These are phyloP conservation scores for Epinotia demarniana DNA, from an alignment of 2,888 invertebrate species.

Conservation along the genomic window DNA sequence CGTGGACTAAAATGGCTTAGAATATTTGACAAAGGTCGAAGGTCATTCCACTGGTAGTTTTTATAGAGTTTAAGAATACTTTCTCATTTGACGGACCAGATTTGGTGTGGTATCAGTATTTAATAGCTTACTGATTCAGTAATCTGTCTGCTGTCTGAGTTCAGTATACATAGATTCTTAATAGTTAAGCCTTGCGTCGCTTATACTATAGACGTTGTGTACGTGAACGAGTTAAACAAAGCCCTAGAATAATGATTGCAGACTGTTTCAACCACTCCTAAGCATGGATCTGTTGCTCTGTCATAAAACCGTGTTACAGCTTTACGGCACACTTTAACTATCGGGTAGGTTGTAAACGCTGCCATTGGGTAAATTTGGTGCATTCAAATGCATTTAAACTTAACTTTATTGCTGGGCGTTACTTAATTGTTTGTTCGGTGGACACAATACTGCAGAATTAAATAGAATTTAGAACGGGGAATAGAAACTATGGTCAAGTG, in stretches of 20 bases:
- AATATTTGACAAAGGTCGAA: too few species aligned
- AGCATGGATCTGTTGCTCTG: background rate
- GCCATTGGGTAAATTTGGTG: slow-evolving; percentile 18
- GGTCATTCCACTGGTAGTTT: too few species aligned
- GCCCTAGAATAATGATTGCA: background rate
- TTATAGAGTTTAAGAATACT: too few species aligned
- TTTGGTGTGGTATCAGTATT: too few species aligned
- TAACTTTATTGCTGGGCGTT: slow-evolving; percentile 8
- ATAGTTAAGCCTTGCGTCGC: too few species aligned
- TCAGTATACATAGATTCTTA: too few species aligned
- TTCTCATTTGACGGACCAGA: too few species aligned
- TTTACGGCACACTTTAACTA: slow-evolving; percentile 14
- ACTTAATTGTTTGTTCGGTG: slow-evolving; percentile 15
- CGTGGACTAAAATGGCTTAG: too few species aligned
- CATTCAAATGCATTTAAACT: slow-evolving; percentile 28
- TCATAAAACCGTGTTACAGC: slow-evolving; percentile 20
- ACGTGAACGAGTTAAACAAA: too few species aligned
- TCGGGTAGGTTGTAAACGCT: slow-evolving; percentile 5
- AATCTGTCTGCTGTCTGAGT: too few species aligned
- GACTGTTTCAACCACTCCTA: background rate
- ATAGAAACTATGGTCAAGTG: background rate
- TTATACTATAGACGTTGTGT: too few species aligned
- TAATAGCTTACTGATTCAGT: too few species aligned
- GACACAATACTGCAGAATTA: background rate
- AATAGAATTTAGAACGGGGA: background rate